Conservation (phyloP, 2,888 invertebrate genomes). For the Torymus tubicola region DNA sequence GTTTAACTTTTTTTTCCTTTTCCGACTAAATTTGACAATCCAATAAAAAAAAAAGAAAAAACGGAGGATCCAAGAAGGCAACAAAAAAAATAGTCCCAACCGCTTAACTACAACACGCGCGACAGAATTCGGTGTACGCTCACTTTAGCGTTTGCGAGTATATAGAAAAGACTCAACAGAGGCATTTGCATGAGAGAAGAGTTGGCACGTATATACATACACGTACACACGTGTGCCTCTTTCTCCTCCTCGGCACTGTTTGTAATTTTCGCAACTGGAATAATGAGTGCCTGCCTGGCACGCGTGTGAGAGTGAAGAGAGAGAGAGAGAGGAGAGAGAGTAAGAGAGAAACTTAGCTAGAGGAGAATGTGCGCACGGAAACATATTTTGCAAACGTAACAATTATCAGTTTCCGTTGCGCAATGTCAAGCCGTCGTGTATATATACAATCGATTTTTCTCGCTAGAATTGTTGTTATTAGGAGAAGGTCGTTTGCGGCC, state of each 20-base stretch:
- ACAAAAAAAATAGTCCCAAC: too few species aligned
- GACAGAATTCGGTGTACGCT: background rate
- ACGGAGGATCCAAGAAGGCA: too few species aligned
- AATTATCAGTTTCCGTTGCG: slow-evolving; percentile 42
- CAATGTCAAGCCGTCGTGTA: slow-evolving; percentile 2
- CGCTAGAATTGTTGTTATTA: slow-evolving; percentile 2
- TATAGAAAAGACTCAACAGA: background rate
- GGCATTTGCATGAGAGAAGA: slow-evolving; percentile 9
- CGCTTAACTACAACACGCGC: background rate
- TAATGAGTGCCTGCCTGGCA: slow-evolving; percentile 33
- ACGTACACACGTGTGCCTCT: background rate
- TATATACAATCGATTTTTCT: background rate
- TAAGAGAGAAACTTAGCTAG: too few species aligned
- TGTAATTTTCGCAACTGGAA: slow-evolving; percentile 50
- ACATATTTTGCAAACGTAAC: slow-evolving; percentile 34
- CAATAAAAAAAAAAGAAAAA: background rate
- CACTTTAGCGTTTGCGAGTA: too few species aligned
- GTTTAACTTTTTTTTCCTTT: too few species aligned
- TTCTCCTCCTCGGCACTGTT: background rate
- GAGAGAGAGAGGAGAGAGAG: background rate
- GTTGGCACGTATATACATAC: background rate
- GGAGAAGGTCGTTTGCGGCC: background rate
- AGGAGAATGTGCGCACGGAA: slow-evolving; percentile 11
- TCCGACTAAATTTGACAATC: background rate
- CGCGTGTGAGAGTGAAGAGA: background rate